Percentiles rank a stretch among this genome's conserved stretches.
These are phyloP conservation scores for Seira sanloemensis DNA, from an alignment of 2,888 invertebrate species.

Conservation along the genomic window DNA sequence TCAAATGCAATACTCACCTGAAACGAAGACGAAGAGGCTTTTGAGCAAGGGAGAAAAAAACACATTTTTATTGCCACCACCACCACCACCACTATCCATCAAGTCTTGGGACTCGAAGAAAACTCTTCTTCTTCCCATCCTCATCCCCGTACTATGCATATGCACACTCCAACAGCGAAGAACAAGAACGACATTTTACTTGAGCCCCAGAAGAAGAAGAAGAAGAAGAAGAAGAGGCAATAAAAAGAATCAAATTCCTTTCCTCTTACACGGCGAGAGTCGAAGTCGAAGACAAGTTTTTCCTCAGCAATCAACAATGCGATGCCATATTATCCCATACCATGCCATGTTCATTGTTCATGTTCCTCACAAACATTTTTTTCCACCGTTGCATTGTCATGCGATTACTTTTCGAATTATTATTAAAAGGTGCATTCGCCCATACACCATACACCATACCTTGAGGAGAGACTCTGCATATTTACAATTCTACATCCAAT, in stretches of 20 bases:
- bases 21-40: not conserved
- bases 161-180: too few relatives aligned
- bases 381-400: not conserved
- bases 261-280: not conserved
- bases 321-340: not conserved
- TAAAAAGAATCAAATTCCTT: not conserved
- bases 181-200: not conserved
- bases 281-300: not conserved
- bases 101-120: not conserved
- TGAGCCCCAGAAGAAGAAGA: not conserved
- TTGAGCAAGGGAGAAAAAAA: not conserved
- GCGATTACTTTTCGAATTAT: not conserved
- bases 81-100: slow-evolving; percentile 14
- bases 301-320: not conserved
- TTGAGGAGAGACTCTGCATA: too few relatives aligned
- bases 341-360: too few relatives aligned
- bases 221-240: not conserved
- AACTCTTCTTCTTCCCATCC: too few relatives aligned
- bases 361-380: slow-evolving; percentile 2
- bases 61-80: slow-evolving; percentile 6
- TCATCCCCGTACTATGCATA: too few relatives aligned
- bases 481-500: not conserved
- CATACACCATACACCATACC: not conserved
- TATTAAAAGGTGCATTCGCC: not conserved
- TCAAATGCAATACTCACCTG: not conserved